Percentiles rank a stretch among this genome's conserved stretches.
Evolutionary conservation across 1,140 invertebrate genomes (phyloP).

Genomic region (Amphibalanus amphitrite): DNA sequence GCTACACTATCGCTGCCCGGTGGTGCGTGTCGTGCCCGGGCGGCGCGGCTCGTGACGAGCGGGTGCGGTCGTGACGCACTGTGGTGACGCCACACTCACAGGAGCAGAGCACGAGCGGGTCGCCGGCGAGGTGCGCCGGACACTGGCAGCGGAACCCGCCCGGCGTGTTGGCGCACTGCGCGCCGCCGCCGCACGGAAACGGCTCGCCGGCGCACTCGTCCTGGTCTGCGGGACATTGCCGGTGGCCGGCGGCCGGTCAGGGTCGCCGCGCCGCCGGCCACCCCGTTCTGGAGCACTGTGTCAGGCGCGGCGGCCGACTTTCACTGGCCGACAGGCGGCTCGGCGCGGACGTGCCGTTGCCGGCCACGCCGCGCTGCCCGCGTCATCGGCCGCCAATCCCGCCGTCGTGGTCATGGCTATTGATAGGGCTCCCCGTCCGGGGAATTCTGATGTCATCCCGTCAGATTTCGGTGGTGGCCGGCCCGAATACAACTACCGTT

Average conservation of each 20-base stretch:
- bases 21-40: not conserved
- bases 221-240: slow-evolving; percentile 22
- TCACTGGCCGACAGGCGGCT: not conserved
- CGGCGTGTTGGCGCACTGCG: slow-evolving; percentile 68
- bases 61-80: not conserved
- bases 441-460: too few relatives aligned
- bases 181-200: slow-evolving; percentile 53
- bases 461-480: too few relatives aligned
- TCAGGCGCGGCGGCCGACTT: not conserved
- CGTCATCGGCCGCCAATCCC: not conserved
- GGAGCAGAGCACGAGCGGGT: slow-evolving; percentile 32
- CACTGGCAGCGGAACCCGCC: slow-evolving; percentile 73
- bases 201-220: slow-evolving; percentile 27
- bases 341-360: too few relatives aligned
- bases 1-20: too few relatives aligned
- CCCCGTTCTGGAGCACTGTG: not conserved
- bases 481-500: too few relatives aligned
- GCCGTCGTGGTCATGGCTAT: too few relatives aligned
- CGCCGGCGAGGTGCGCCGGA: slow-evolving; percentile 39
- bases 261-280: not conserved
- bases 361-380: too few relatives aligned
- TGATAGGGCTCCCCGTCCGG: too few relatives aligned
- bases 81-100: slow-evolving; percentile 18
- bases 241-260: not conserved
- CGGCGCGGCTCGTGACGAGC: too few relatives aligned